Evolutionary conservation across 2,797 vertebrate genomes (phyloP).

Genomic region (Mormyrus proboscirostris): DNA sequence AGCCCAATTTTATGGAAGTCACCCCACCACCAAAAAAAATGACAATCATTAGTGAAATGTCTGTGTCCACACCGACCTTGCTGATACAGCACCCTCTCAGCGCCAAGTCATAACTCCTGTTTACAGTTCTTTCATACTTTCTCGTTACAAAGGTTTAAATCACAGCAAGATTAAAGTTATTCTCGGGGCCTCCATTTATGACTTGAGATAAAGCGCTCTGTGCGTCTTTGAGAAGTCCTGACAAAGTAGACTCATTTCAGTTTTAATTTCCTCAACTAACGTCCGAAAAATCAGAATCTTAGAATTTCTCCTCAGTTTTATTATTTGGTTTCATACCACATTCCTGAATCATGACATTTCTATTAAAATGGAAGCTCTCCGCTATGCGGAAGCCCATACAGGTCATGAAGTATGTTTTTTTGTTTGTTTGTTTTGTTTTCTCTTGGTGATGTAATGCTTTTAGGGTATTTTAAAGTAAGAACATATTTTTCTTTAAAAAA

Average conservation of each 20-base stretch:
- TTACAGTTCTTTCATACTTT: not conserved
- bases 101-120: not conserved
- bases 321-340: not conserved
- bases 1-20: slow-evolving; percentile 17
- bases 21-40: slow-evolving; percentile 49
- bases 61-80: slow-evolving; percentile 37
- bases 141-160: not conserved
- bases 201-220: not conserved
- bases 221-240: not conserved
- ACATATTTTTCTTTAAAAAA: not conserved
- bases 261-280: not conserved
- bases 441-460: not conserved
- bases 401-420: not conserved
- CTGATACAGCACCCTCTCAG: not conserved
- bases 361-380: not conserved
- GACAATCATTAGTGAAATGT: slow-evolving; percentile 59
- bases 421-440: not conserved
- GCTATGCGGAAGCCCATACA: not conserved
- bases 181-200: not conserved
- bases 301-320: not conserved
- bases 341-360: not conserved
- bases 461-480: not conserved
- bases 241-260: not conserved
- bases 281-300: not conserved
- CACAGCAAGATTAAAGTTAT: not conserved